Base-by-base conservation (phyloP, 2,888 invertebrate genomes). In the Mythimna lalbum region DNA sequence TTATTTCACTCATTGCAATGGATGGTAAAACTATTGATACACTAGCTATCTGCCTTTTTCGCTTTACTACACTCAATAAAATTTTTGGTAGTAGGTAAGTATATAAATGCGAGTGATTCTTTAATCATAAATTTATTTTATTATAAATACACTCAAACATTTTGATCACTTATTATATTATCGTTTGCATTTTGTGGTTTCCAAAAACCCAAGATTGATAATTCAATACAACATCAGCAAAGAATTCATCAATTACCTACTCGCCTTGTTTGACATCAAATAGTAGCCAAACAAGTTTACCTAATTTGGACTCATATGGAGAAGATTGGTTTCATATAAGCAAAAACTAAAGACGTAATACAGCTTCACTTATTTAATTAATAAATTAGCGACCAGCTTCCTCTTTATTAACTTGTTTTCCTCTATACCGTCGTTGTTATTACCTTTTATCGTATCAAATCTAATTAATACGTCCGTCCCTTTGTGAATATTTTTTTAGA, bases 221-320 rank as follows among this genome's bases (percentile, higher is more conserved):
- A 56, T 67, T 60, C 55, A 60, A 23, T 10, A 64, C 39, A 23
- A 6, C 33, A 23, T 43, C 43, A 43, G 17, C 12, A 27, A 52
- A 52, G 19, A 56, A 56, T 57, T 63, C n/a, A 10, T 62, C n/a
- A 63, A 52, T 55, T 63, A 62, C 53, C 49, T 57, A 9, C 50
- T 57, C 14, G 9, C 12, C 52, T 31, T 73, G 59, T 73, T 65
- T 59, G 36, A n/a, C 23, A 60, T 67, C 31, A 63, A 78, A 55
- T 63, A 60, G 59, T 67, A 14, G 64, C 19, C 33, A 59, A 59
- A 69, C 69, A 3, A 19, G 64, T 80, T 61, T 43, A 43, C 4
- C 0, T 49, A 27, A 50, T 62, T 55, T n/a, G n/a, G n/a, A n/a
- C n/a, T n/a, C n/a, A n/a, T n/a, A n/a, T n/a, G n/a, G n/a, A n/a